A percentile compares a stretch with the other conserved stretches of the same genome.
Evolutionary conservation across 1,140 invertebrate species (phyloP).

Genomic region (Tetragnatha versicolor): DNA sequence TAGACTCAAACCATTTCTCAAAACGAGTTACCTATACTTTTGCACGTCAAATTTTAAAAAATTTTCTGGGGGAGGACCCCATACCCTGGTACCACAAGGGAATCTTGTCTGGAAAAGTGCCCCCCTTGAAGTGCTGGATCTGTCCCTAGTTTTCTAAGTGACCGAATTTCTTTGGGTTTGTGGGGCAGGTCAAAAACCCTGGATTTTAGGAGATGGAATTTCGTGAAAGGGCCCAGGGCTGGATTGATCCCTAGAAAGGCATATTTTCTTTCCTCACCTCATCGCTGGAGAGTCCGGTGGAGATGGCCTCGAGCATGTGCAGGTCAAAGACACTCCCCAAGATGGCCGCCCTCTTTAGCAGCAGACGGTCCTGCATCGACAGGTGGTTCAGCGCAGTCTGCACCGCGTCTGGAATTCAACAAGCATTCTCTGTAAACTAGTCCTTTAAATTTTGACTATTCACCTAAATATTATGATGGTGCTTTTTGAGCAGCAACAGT

Average conservation of each 20-base stretch:
- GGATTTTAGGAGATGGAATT: not conserved
- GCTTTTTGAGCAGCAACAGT: no score
- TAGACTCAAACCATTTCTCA: no score
- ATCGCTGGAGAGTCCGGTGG: not conserved
- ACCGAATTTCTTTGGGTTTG: not conserved
- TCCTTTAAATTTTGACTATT: no score
- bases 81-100: no score
- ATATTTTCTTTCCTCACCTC: not conserved
- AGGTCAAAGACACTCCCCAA: constrained; percentile 7
- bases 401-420: constrained; percentile 1
- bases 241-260: not conserved
- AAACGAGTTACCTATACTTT: not conserved
- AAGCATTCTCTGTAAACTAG: no score
- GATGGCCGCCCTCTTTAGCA: constrained; percentile 26
- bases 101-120: no score
- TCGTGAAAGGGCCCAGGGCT: not conserved
- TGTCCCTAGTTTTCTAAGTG: not conserved
- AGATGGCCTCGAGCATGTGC: not conserved
- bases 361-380: constrained; percentile 8
- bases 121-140: not conserved
- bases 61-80: no score
- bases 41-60: not conserved
- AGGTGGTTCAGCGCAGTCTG: constrained; percentile 16
- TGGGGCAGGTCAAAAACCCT: not conserved
- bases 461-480: not conserved